phyloP scores from a whole-genome alignment of 2,888 invertebrate genomes.

The Eilema depressum region DNA sequence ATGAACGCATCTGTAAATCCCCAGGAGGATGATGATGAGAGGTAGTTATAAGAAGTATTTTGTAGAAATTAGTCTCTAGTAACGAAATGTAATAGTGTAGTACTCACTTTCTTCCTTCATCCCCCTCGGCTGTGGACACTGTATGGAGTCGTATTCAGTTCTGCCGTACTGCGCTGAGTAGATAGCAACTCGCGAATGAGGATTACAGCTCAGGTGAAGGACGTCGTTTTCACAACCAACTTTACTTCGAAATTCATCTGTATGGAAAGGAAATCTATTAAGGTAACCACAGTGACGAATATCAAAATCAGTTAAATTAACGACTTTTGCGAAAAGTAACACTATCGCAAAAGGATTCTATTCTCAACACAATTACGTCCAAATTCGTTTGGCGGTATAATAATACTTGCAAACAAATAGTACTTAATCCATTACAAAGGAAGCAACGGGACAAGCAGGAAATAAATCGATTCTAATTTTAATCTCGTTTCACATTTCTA shows the following conservation, averaged over 20 bases:
- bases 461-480: slow-evolving; percentile 44
- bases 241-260: slow-evolving; percentile 97
- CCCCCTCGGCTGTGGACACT: slow-evolving; percentile 94
- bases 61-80: not conserved
- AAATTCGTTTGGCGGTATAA: not conserved
- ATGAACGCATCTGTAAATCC: not conserved
- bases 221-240: slow-evolving; percentile 97
- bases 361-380: not conserved
- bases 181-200: slow-evolving; percentile 95
- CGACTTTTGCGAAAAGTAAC: not conserved
- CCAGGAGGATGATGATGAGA: not conserved
- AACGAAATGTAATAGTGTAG: not conserved
- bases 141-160: slow-evolving; percentile 94
- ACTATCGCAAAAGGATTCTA: not conserved
- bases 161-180: slow-evolving; percentile 97
- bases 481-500: slow-evolving; percentile 40
- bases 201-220: slow-evolving; percentile 95
- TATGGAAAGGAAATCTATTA: not conserved
- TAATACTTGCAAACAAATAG: slow-evolving; percentile 32
- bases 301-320: not conserved
- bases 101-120: slow-evolving; percentile 95
- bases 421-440: slow-evolving; percentile 27
- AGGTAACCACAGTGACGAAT: not conserved
- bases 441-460: slow-evolving; percentile 25
- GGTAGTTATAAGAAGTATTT: too few species aligned